These are phyloP conservation scores for Pangasius mekongensis DNA, from an alignment of 2,797 vertebrate species.

Conservation along the genomic window DNA sequence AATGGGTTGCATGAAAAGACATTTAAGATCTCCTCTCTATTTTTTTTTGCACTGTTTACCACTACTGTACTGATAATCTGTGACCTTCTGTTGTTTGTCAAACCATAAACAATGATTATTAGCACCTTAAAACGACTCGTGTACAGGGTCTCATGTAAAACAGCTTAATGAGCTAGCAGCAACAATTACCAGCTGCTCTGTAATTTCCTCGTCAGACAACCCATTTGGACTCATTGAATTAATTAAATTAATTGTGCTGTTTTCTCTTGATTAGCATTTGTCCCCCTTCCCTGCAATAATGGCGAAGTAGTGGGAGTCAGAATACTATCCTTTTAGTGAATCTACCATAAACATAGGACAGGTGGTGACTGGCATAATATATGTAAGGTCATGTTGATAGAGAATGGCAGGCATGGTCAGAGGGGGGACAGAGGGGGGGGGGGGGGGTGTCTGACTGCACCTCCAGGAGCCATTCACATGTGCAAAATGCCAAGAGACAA, in stretches of 20 bases:
- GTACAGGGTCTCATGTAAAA: slow-evolving; percentile 53
- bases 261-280: slow-evolving; percentile 31
- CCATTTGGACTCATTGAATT: slow-evolving; percentile 60
- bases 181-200: slow-evolving; percentile 64
- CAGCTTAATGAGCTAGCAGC: slow-evolving; percentile 59
- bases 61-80: slow-evolving; percentile 42
- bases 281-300: background rate
- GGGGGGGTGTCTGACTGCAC: slow-evolving; percentile 44
- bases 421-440: background rate
- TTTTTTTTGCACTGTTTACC: background rate
- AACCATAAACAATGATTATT: slow-evolving; percentile 58
- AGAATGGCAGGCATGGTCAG: slow-evolving; percentile 45
- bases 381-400: slow-evolving; percentile 39
- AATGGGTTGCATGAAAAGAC: background rate
- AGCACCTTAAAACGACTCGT: slow-evolving; percentile 56
- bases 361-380: slow-evolving; percentile 36
- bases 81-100: slow-evolving; percentile 9
- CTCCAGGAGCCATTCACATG: slow-evolving; percentile 49
- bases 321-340: slow-evolving; percentile 19
- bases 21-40: background rate
- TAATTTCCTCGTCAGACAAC: slow-evolving; percentile 58
- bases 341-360: background rate
- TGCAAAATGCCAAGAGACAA: slow-evolving; percentile 54
- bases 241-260: slow-evolving; percentile 66
- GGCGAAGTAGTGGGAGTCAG: background rate